These are phyloP conservation scores for Diorhabda elongata DNA, from an alignment of 1,140 invertebrate genomes.

Conservation along the genomic window DNA sequence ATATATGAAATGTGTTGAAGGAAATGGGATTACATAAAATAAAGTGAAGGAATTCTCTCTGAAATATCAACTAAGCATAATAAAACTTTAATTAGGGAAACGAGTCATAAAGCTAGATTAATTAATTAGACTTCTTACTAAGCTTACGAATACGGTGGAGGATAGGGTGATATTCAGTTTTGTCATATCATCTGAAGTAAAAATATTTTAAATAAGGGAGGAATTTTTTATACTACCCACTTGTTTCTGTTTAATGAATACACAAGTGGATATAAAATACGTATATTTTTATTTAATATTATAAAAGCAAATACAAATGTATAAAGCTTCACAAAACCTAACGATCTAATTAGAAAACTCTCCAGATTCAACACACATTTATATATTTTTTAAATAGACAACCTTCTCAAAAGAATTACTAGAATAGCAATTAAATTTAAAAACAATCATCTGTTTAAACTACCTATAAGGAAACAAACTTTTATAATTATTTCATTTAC, in stretches of 20 bases:
- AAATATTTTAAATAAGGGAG: too few relatives aligned
- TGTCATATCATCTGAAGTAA: too few relatives aligned
- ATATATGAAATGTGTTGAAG: too few relatives aligned
- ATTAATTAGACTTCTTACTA: too few relatives aligned
- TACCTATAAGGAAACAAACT: slow-evolving; percentile 10
- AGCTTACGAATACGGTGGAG: too few relatives aligned
- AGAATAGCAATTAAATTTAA: slow-evolving; percentile 15
- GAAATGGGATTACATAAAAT: too few relatives aligned
- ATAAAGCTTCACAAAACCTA: slow-evolving; percentile 31
- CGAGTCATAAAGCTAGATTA: too few relatives aligned
- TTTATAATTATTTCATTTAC: slow-evolving; percentile 3
- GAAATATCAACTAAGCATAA: too few relatives aligned
- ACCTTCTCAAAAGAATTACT: slow-evolving; percentile 9
- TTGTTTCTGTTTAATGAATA: slow-evolving; percentile 4
- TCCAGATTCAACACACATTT: slow-evolving; percentile 34
- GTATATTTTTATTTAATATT: slow-evolving; percentile 25
- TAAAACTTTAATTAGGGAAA: too few relatives aligned
- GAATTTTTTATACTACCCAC: too few relatives aligned
- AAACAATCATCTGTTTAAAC: slow-evolving; percentile 1
- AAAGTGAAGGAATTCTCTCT: too few relatives aligned
- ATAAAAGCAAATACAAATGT: slow-evolving; percentile 35
- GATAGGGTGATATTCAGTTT: too few relatives aligned
- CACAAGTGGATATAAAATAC: slow-evolving; percentile 21
- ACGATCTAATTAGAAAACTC: slow-evolving; percentile 21
- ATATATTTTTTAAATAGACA: slow-evolving; percentile 27